Base-by-base conservation (phyloP, 1,140 invertebrate species). In the Philopotamus ludificatus region DNA sequence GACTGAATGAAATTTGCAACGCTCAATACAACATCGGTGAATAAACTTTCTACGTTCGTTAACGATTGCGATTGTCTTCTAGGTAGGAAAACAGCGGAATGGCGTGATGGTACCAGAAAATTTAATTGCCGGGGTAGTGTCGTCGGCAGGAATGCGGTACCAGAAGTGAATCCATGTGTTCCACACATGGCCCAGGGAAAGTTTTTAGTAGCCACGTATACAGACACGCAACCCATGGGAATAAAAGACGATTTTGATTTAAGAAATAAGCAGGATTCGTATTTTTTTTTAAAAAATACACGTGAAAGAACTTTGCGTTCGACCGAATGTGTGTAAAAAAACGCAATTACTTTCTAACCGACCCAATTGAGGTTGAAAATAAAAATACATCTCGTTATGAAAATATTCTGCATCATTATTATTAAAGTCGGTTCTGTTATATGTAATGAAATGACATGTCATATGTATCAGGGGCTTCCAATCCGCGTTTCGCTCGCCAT, bases 91-190 rank as follows among this genome's bases (percentile, higher is more conserved):
- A 34, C 28, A 34, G 28, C 28, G 12, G 12, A 7, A 12, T 34
- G 28, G 28, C 28, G 28, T 34, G 28, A 34, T 34, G 28, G 28
- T 12, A 34, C 4, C 28, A 34, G 28, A 34, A 34, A 34, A 7
- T 34, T 4, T 7, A 12, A 34, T 34, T 34, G 28, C 45, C 60
- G 61, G 60, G 66, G 66, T 63, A 68, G 66, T 60, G 49, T 39
- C n/a, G n/a, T 42, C 20, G 2, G 8, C 28, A 60, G 66, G 66
- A 68, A 68, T 68, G 66, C 58, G 65, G 51, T 28, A 60, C 51
- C 23, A 9, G 9, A 20, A 16, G 41, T 63, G 50, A 63, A 53
- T 45, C 53, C 65, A 51, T 63, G 65, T 63, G 65, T 55, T 42
- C 15, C 49, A 55, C 65, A 67, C 65, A 61, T 67, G 65, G 41